A percentile compares a stretch with the other conserved stretches of the same genome.
Conservation (phyloP, 1,140 invertebrate species). For the Eupeodes corollae region DNA sequence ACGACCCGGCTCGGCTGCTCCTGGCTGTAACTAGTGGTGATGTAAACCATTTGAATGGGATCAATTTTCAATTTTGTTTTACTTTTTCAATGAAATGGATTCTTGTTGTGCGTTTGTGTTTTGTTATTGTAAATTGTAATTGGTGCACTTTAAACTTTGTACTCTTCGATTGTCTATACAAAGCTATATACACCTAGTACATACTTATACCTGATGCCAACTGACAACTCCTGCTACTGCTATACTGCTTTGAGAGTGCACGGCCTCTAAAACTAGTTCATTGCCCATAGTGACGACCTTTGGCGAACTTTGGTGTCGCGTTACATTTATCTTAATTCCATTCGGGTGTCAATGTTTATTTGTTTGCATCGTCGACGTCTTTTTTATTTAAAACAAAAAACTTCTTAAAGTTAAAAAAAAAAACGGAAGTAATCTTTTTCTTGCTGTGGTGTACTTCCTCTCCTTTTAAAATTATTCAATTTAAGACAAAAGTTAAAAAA, state of each 20-base stretch:
- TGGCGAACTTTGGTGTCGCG: neutral
- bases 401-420: neutral
- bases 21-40: neutral
- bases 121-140: neutral
- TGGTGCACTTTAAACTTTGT: too few species aligned
- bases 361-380: neutral
- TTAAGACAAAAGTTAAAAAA: neutral
- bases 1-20: too few species aligned
- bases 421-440: neutral
- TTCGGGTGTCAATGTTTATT: neutral
- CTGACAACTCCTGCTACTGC: neutral
- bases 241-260: neutral
- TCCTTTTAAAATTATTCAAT: neutral
- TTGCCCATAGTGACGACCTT: slow-evolving; percentile 1
- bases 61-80: neutral
- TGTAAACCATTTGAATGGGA: neutral
- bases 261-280: slow-evolving; percentile 1
- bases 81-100: too few species aligned
- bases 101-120: neutral
- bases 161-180: neutral
- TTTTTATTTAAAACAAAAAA: neutral
- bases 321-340: neutral
- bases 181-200: too few species aligned
- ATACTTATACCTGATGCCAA: too few species aligned
- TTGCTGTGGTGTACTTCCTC: neutral